Base-by-base conservation (phyloP, 1,140 invertebrate species). In the Olivierus martensii region DNA sequence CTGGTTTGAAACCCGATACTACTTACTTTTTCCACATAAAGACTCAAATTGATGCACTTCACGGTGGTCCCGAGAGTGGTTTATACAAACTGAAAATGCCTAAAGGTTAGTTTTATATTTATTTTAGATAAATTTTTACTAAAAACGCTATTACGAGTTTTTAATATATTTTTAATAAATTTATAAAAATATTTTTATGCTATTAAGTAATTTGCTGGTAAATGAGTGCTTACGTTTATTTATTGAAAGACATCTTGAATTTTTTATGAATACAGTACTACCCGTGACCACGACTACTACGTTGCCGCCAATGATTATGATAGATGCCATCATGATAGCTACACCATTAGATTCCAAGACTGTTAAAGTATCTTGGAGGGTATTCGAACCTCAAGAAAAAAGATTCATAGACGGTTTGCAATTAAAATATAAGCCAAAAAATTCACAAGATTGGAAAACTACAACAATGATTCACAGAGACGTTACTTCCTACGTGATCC, bases 351-450 rank as follows among this genome's bases (percentile, higher is more conserved):
- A 87, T 58, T 76, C 84, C 10, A 86, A 79, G 0, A 83, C 80
- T 66, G 78, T 83, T 2, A 79, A 79, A 46, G 71, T 91, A 0
- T 77, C 73, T 35, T 93, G 88, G 88, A 77, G 83, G 57, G 82
- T 81, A 62, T 84, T 92, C 57, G 74, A 75, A 1, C 79, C 83
- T 46, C 77, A 82, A 17, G 87, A 91, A 66, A 65, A 87, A 53
- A 79, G 82, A 49, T 79, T 80, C 56, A 79, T 83, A 56, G 81
- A 84, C 58, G 82, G 80, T 3, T 75, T 84, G 15, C 79, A 82
- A 56, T 60, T 84, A 12, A 69, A 78, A 49, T 88, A 83, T 62
- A 83, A 81, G 36, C 79, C 53, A n/a, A 47, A 51, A 3, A 53
- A 59, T 3, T 57, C 58, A 18, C 45, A 57, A 14, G 55, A 58